Conservation (phyloP, 1,140 invertebrate genomes). For the Drosophila yakuba region DNA sequence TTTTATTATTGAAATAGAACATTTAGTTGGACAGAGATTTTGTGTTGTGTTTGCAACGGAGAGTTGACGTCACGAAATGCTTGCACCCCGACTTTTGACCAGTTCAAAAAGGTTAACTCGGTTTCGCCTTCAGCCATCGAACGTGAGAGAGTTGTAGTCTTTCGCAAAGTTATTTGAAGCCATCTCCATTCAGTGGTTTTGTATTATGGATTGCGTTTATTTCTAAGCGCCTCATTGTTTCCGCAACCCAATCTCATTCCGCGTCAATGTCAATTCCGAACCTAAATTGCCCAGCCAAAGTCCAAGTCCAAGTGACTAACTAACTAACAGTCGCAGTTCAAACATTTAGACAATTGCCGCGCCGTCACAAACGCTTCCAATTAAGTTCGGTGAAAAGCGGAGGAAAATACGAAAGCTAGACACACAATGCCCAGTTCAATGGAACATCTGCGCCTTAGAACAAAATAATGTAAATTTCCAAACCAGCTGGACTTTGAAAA, state of each 20-base stretch:
- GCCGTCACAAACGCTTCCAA: conserved; percentile 49
- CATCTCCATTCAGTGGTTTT: conserved; percentile 32
- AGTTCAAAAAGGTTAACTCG: conserved; percentile 77
- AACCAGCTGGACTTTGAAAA: conserved; percentile 37
- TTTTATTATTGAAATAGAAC: background rate
- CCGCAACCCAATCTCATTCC: conserved; percentile 30
- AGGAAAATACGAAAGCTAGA: conserved; percentile 34
- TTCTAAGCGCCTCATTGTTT: conserved; percentile 38
- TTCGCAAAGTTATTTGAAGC: conserved; percentile 12
- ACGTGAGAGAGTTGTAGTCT: conserved; percentile 67
- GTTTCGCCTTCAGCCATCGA: conserved; percentile 31
- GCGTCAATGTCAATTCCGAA: conserved; percentile 53
- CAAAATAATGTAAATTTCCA: conserved; percentile 57
- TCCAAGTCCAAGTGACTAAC: conserved; percentile 44
- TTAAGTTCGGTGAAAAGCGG: conserved; percentile 63
- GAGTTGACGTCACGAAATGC: conserved; percentile 39
- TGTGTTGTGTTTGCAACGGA: background rate
- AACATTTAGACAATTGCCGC: conserved; percentile 61
- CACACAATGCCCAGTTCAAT: conserved; percentile 23
- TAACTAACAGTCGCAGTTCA: conserved; percentile 34
- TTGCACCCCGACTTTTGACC: conserved; percentile 43
- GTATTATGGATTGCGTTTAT: conserved; percentile 27
- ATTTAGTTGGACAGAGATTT: background rate
- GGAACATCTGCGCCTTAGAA: conserved; percentile 62
- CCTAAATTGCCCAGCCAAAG: conserved; percentile 42